phyloP scores from a whole-genome alignment of 2,888 invertebrate genomes.

The Rotaria magnacalcarata region DNA sequence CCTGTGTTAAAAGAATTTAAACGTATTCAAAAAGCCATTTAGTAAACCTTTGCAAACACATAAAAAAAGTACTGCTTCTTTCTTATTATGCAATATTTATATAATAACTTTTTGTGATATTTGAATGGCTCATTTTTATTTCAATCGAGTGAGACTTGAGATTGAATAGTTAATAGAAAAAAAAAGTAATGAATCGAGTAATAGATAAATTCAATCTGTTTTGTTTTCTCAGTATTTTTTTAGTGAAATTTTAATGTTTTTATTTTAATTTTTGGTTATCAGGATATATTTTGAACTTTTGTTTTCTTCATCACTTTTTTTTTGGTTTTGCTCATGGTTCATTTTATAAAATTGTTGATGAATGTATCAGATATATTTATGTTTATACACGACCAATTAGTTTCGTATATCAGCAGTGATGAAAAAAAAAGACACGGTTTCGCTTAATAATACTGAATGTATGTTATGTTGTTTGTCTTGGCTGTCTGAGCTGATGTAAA shows the following conservation, averaged over 20 bases:
- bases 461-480: not conserved
- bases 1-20: slow-evolving; percentile 29
- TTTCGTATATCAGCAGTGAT: not conserved
- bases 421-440: not conserved
- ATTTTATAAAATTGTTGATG: no score
- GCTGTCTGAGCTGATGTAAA: slow-evolving; percentile 2
- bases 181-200: not conserved
- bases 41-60: not conserved
- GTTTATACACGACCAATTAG: not conserved
- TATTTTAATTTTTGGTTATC: no score
- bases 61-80: no score
- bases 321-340: no score
- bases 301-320: no score
- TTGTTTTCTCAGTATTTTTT: no score
- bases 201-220: not conserved
- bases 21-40: not conserved
- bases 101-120: not conserved
- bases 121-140: not conserved
- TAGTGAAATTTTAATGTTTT: no score
- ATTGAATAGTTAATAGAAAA: not conserved
- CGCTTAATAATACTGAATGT: not conserved
- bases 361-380: not conserved
- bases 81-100: no score
- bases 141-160: not conserved
- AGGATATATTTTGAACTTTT: no score